Base-by-base conservation (phyloP, 1,140 invertebrate genomes). In the Charaxes varanes region DNA sequence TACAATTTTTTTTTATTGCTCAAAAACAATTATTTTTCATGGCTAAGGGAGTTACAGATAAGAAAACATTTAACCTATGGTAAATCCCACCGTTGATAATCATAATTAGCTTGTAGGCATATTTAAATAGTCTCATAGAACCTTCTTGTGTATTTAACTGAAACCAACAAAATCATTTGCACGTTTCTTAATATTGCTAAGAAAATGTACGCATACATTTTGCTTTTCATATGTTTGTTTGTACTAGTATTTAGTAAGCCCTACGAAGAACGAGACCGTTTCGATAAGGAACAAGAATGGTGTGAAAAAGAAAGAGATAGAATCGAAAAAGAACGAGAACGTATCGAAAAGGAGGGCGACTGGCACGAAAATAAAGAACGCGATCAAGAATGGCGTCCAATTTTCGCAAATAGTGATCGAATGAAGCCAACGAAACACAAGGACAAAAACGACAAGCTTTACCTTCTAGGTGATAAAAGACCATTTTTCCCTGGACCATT, bases 321-420 rank as follows among this genome's bases (percentile, higher is more conserved):
- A 21, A 18, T 31, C 3, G 33, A 36, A 23, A 37, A 44, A 7
- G 33, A 44, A 22, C 24, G 26, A 3, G 26, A 43, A n/a, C 0
- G 3, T 5, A 8, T 6, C 4, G 6, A 23, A 1, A 32, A 23
- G 7, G 30, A 34, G 16, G 15, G 13, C 13, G 13, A 18, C 5
- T 26, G 28, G 10, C 6, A n/a, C 5, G 32, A 38, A 15, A 21
- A 31, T 3, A 6, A 32, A 6, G 15, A 35, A n/a, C 31, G 16
- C 8, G 44, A 53, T 12, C n/a, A n/a, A n/a, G 34, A 26, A 16
- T 53, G 50, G 50, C 15, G 26, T 21, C 50, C 44, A n/a, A 19
- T 40, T 31, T 36, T 31, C 14, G 12, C 16, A 17, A 12, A 24
- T 27, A 34, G 38, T 2, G 44, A 53, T 13, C 50, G 44, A 8